Base-by-base conservation (phyloP, 2,888 invertebrate genomes). In the Drosophila formosana region DNA sequence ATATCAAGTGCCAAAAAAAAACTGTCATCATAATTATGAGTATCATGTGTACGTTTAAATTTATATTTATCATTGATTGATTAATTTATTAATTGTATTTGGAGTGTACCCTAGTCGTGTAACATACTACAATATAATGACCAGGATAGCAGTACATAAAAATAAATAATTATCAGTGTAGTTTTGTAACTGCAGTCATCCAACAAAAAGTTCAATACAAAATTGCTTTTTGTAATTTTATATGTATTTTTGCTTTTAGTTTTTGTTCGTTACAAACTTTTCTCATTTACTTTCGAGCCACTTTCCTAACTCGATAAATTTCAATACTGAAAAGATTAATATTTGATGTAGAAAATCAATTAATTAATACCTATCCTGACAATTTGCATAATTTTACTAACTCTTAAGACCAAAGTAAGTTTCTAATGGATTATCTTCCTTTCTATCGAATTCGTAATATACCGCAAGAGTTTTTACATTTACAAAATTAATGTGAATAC, bases 1-100 rank as follows among this genome's bases (percentile, higher is more conserved):
- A 47, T 57, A 58, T 55, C 81, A 66, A 68, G 85, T 81, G 85
- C 85, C 80, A 85, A 82, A 82, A 71, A 37, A n/a, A 49, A 49
- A 70, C 47, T 66, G 43, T 49, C 43, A 47, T 30, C 53, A 46
- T 28, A 37, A 45, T 28, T 60, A 46, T 26, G 49, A 53, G n/a
- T 28, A 55, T 37, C 41, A 30, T 41, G 52, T 55, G 43, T 32
- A 53, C 41, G 30, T 45, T 13, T 11, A 41, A 13, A 32, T 32
- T 39, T 34, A 26, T 41, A 41, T 41, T 7, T 6, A 41, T 37
- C 37, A 37, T 34, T 11, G 4, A 34, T 32, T 13, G 55, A 23
- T 49, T 37, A 4, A 37, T 32, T 9, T 34, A 11, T 49, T n/a
- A 18, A 63, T 51, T 13, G 11, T 30, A 39, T 46, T 32, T 46